A percentile compares a stretch with the other conserved stretches of the same genome.
These are phyloP conservation scores for Anorthoa munda DNA, from an alignment of 2,888 invertebrate species.

Conservation along the genomic window DNA sequence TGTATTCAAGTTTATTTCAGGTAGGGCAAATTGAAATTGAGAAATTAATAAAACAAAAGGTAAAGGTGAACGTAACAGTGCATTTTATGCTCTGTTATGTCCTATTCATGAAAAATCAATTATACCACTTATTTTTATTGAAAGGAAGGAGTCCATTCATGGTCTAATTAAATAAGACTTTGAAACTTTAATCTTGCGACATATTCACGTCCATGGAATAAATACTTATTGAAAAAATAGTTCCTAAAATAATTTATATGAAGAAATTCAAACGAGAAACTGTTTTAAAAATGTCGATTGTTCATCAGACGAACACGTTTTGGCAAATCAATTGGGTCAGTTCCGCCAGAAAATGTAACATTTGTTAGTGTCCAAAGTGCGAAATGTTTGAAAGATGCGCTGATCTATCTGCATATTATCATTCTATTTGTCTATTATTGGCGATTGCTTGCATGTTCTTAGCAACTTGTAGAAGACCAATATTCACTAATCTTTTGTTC, in stretches of 20 bases:
- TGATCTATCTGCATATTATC: conserved; percentile 38
- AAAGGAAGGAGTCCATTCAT: background rate
- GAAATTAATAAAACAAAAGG: conserved; percentile 13
- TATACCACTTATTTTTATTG: background rate
- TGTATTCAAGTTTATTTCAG: background rate
- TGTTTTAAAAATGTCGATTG: conserved; percentile 16
- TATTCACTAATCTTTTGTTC: background rate
- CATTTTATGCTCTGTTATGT: conserved; percentile 4
- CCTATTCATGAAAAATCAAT: background rate
- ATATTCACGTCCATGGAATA: background rate
- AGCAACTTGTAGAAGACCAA: background rate
- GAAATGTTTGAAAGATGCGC: conserved; percentile 40
- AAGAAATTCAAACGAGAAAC: conserved; percentile 1
- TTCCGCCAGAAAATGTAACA: conserved; percentile 45
- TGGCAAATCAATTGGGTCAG: conserved; percentile 45
- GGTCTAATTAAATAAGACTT: background rate
- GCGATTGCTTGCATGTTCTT: background rate
- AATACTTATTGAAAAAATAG: too few species aligned
- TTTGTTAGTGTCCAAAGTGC: conserved; percentile 36
- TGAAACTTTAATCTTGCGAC: background rate
- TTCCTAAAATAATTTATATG: background rate
- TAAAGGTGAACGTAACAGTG: background rate
- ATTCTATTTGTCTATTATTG: conserved; percentile 33
- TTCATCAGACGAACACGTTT: conserved; percentile 27
- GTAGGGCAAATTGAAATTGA: conserved; percentile 16